Evolutionary conservation across 2,888 invertebrate genomes (phyloP), one percentile per base, ranked within the genome.

Genomic region (Asteroscopus sphinx): DNA sequence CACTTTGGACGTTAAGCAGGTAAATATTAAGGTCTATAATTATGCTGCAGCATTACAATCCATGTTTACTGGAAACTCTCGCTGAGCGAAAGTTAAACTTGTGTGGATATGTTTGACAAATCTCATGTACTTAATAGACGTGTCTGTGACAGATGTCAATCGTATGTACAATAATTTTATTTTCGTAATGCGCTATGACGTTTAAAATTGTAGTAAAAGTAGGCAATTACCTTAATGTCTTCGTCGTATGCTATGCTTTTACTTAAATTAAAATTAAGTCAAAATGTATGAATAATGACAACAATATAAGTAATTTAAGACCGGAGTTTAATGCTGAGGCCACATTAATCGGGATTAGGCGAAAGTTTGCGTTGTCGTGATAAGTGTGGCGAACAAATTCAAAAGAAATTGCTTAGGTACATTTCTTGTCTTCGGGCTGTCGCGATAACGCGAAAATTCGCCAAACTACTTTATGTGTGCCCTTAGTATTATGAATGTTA

Each of bases 51-150:
- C 76, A 77, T 77, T 81, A 76, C 70, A 68, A 65, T 67, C 73
- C 71, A 76, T 77, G 82, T 81, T 80, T 76, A 80, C 79, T 80
- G 79, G 85, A 79, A 85, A 83, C 80, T 81, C 76, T 86, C 90
- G 87, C 90, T 89, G 86, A 80, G 87, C 87, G 92, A 92, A 92
- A 92, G 92, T 90, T 58, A 77, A 79, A 83, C 81, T 72, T 76
- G 76, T 80, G 75, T 78, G 69, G 63, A 73, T 65, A 80, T 73
- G 63, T 72, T 75, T 69, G 73, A 72, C 64, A 72, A 62, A 75
- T 71, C 72, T 56, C 68, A 68, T 57, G 59, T 58, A 62, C 45
- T 46, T 62, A 62, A 39, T 58, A 56, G 41, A 59, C 46, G 40
- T 39, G 51, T 25, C 40, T 61, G 48, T 71, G 72, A 68, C 65